Evolutionary conservation across 2,888 invertebrate species (phyloP).

Genomic region (Sussaba pulchella): DNA sequence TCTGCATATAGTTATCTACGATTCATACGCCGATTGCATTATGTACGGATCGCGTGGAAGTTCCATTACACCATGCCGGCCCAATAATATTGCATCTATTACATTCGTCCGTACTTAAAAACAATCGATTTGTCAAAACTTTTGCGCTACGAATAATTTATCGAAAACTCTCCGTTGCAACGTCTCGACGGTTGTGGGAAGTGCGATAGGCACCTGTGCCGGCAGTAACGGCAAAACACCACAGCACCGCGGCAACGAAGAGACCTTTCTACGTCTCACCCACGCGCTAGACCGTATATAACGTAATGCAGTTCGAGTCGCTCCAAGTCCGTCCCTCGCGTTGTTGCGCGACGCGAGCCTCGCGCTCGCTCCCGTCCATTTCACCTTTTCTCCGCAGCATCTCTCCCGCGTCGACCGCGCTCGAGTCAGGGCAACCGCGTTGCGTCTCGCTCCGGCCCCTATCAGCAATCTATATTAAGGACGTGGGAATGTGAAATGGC

Average conservation of each 20-base stretch:
- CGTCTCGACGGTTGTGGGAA: not conserved
- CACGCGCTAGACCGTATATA: conserved; percentile 53
- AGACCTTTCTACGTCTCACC: conserved; percentile 48
- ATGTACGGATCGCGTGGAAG: conserved; percentile 5
- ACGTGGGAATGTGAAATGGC: conserved; percentile 82
- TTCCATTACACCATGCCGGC: not conserved
- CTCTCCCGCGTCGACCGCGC: conserved; percentile 24
- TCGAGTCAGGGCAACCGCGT: conserved; percentile 37
- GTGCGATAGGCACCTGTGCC: conserved; percentile 48
- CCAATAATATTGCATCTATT: too few relatives aligned
- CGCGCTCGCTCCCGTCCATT: conserved; percentile 56
- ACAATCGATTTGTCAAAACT: not conserved
- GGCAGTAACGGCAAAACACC: conserved; percentile 16
- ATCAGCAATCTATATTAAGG: conserved; percentile 82
- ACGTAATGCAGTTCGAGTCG: conserved; percentile 31
- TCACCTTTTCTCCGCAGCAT: conserved; percentile 63
- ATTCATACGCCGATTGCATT: conserved; percentile 21
- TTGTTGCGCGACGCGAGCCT: conserved; percentile 21
- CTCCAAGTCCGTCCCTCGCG: conserved; percentile 40
- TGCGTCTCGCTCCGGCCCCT: conserved; percentile 70
- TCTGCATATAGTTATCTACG: conserved; percentile 27
- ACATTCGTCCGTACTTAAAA: not conserved
- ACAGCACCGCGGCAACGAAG: not conserved
- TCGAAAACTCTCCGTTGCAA: too few relatives aligned
- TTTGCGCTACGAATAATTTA: not conserved